Percentiles rank a stretch among this genome's conserved stretches.
These are phyloP conservation scores for Hirtodrosophila trivittata DNA, from an alignment of 2,888 invertebrate genomes.

Conservation along the genomic window DNA sequence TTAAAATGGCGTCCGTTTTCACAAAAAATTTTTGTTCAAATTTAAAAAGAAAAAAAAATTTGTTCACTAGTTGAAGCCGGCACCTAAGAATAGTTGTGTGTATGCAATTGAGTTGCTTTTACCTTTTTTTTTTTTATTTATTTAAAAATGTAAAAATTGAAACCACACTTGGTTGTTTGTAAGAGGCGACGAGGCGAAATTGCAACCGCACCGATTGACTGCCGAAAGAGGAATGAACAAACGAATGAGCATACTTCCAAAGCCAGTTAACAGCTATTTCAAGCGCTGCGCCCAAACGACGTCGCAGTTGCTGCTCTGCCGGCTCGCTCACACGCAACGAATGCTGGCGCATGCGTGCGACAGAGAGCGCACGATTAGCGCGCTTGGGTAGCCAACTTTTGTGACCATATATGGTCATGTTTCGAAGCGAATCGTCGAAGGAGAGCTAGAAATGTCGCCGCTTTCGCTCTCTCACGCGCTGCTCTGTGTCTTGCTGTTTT, in stretches of 20 bases:
- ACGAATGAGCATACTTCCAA: constrained; percentile 29
- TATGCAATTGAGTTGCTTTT: constrained; percentile 23
- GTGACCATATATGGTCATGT: constrained; percentile 84
- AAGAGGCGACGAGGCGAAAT: constrained; percentile 45
- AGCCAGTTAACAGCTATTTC: constrained; percentile 71
- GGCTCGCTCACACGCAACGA: constrained; percentile 32
- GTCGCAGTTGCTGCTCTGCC: constrained; percentile 31
- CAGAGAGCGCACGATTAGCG: constrained; percentile 57
- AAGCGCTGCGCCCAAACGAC: constrained; percentile 42
- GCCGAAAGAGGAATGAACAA: constrained; percentile 73
- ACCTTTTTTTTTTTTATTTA: constrained; percentile 61
- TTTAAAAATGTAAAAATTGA: constrained; percentile 44
- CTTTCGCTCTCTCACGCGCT: constrained; percentile 53
- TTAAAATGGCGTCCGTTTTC: constrained; percentile 62
- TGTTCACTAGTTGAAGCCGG: constrained; percentile 41
- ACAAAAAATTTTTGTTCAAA: constrained; percentile 35
- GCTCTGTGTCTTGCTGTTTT: constrained; percentile 1
- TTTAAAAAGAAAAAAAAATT: constrained; percentile 18
- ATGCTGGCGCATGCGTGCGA: constrained; percentile 59
- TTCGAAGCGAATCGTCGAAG: constrained; percentile 70
- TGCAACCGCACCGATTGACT: constrained; percentile 68
- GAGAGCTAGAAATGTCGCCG: constrained; percentile 54
- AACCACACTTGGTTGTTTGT: constrained; percentile 48
- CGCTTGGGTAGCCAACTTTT: constrained; percentile 76
- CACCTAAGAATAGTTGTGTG: constrained; percentile 1